Conservation (phyloP, 2,113 vertebrate genomes). For the Callipepla californica region DNA sequence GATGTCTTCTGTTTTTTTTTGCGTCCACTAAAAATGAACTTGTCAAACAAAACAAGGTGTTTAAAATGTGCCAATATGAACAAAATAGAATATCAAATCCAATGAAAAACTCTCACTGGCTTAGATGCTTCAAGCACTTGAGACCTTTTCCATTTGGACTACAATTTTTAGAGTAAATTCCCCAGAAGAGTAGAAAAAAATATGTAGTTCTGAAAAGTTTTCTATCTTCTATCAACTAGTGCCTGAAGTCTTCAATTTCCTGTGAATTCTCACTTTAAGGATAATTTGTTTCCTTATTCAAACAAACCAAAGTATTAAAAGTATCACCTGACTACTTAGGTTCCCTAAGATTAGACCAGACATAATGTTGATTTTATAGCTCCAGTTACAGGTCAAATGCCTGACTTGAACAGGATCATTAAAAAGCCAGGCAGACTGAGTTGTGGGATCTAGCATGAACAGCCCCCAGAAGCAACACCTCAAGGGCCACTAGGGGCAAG, state of each 20-base stretch:
- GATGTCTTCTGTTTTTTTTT: not conserved
- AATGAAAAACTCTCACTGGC: not conserved
- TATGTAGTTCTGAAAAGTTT: not conserved
- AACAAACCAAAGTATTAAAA: not conserved
- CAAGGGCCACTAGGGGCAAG: not conserved
- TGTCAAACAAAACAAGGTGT: not conserved
- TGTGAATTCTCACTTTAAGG: not conserved
- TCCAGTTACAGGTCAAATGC: not conserved
- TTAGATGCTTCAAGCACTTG: fast-evolving
- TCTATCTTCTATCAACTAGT: not conserved
- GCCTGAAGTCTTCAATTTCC: not conserved
- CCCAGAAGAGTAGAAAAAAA: not conserved
- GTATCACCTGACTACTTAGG: not conserved
- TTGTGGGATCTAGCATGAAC: not conserved
- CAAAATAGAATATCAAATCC: not conserved
- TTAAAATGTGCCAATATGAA: not conserved
- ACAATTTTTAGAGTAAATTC: not conserved
- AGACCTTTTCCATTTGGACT: not conserved
- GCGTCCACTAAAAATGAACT: not conserved
- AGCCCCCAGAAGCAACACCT: not conserved
- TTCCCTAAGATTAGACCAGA: not conserved
- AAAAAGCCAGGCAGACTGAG: not conserved
- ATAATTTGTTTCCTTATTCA: not conserved
- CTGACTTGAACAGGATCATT: not conserved
- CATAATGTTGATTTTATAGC: not conserved